Conservation (phyloP, 2,888 invertebrate species). For the Papilio elwesi region DNA sequence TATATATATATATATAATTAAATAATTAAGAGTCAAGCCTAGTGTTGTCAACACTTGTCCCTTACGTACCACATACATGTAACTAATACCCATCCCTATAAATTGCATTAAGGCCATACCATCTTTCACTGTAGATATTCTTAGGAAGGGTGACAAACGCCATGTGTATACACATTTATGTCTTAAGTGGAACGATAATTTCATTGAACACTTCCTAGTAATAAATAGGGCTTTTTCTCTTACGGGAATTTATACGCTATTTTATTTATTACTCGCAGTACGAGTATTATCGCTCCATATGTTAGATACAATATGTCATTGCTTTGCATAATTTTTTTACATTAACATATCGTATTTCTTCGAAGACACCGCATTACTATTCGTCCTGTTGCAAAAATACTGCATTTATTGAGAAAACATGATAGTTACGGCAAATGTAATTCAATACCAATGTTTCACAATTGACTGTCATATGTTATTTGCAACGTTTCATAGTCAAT, state of each 20-base stretch:
- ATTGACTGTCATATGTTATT: not conserved
- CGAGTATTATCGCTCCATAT: not conserved
- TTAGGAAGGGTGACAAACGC: not conserved
- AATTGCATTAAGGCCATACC: not conserved
- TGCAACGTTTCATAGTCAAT: not conserved
- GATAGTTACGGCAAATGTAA: slow-evolving; percentile 3
- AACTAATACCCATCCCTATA: no score
- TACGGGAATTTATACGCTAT: not conserved
- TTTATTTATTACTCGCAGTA: not conserved
- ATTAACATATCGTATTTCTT: slow-evolving; percentile 9
- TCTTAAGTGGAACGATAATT: slow-evolving; percentile 15
- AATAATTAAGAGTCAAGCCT: no score
- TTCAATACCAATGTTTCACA: not conserved
- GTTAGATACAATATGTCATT: slow-evolving; percentile 1
- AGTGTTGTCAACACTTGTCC: no score
- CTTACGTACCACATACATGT: no score
- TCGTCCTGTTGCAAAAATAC: not conserved
- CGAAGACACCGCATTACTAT: slow-evolving; percentile 7
- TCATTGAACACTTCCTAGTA: slow-evolving; percentile 4
- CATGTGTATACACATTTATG: not conserved
- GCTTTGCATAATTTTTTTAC: slow-evolving; percentile 5
- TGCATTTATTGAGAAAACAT: not conserved
- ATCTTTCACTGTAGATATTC: slow-evolving; percentile 5
- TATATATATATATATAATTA: no score
- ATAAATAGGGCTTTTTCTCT: not conserved